Conservation (phyloP, 64 coral and sea anemone species). For the Actinia tenebrosa region DNA sequence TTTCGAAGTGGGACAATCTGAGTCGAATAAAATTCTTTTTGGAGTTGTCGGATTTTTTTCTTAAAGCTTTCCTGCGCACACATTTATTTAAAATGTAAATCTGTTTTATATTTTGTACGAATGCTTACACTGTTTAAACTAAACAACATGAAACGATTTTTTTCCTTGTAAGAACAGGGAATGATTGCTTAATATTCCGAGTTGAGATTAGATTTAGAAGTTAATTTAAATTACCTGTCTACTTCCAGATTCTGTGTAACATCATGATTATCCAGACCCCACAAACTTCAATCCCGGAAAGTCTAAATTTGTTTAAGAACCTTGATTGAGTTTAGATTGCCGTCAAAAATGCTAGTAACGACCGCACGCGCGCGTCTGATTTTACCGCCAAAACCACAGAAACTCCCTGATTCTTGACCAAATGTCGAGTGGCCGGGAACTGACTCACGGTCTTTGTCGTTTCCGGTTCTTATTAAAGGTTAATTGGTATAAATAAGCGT, state of each 20-base stretch:
- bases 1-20: too few relatives aligned
- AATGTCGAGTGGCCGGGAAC: neutral
- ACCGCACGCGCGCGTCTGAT: neutral
- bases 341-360: neutral
- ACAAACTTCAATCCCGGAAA: neutral
- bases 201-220: too few relatives aligned
- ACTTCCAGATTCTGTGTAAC: neutral
- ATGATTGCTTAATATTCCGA: too few relatives aligned
- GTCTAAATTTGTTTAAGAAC: neutral
- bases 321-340: neutral
- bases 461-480: slow-evolving; percentile 3
- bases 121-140: too few relatives aligned
- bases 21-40: too few relatives aligned
- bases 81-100: too few relatives aligned
- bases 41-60: too few relatives aligned
- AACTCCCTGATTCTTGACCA: neutral
- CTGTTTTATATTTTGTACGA: too few relatives aligned
- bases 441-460: neutral
- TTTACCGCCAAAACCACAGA: neutral
- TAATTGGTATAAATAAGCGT: neutral
- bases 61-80: too few relatives aligned
- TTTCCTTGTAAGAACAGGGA: too few relatives aligned
- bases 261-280: neutral
- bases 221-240: too few relatives aligned
- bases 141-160: too few relatives aligned